Conservation (phyloP, 2,888 invertebrate species). For the Teleogryllus oceanicus region DNA sequence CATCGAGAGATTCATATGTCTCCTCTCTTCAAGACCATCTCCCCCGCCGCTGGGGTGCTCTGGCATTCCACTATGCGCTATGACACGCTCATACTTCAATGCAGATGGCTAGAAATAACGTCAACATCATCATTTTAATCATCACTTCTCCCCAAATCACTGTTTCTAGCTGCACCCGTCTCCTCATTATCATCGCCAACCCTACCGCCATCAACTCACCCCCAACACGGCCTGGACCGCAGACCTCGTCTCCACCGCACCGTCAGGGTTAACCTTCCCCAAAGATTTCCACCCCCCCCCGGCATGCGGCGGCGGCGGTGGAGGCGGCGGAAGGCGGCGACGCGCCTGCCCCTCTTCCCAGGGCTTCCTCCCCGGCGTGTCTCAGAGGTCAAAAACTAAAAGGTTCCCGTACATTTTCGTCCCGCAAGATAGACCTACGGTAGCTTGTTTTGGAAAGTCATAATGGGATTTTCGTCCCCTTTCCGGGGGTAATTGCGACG, state of each 20-base stretch:
- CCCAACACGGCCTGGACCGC: neutral
- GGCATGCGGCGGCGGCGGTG: no score
- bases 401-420: slow-evolving; percentile 8
- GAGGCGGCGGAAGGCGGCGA: neutral
- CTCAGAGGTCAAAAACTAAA: neutral
- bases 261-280: neutral
- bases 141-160: no score
- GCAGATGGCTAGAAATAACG: no score
- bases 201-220: no score
- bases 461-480: neutral
- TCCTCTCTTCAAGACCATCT: no score
- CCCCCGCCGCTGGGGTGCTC: no score
- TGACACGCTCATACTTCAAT: no score
- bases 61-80: no score
- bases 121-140: no score
- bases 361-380: neutral
- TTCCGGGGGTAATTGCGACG: neutral
- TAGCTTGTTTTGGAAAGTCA: neutral
- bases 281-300: neutral
- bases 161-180: no score
- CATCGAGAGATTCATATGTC: no score
- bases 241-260: neutral
- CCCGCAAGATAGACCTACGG: slow-evolving; percentile 1
- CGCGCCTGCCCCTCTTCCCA: neutral
- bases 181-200: no score